Evolutionary conservation across 2,888 invertebrate genomes (phyloP), one percentile per base, ranked within the genome.

Genomic region (Hypena proboscidalis): DNA sequence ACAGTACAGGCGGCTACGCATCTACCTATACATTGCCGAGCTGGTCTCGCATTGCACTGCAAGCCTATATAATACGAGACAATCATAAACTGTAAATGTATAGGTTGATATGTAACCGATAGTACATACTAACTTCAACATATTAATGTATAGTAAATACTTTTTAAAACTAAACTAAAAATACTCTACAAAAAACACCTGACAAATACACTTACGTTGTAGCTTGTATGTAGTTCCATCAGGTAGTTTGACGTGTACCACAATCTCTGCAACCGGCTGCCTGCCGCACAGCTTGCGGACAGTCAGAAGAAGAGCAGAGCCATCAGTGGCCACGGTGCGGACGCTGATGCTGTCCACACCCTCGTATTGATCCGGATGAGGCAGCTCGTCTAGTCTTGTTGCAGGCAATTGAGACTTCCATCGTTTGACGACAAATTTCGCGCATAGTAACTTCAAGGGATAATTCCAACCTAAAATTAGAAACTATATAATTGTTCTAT

Each of bases 311-410:
- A 95, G 11, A 0, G 88, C 83, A 31, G 92, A 90, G 0, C 94
- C 94, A 8, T 93, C 89, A 4, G 92, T 83, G 31, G 93, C 92
- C 0, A 87, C 74, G 0, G 93, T 93, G 27, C 91, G 92, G 35
- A 95, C 80, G 4, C 81, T 73, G 8, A 89, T 62, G 31, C 68
- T 66, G 54, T 92, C 91, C 74, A 76, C 81, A 2, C 85, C 88
- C 4, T 79, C 74, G 6, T 51, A 44, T 37, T 72, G 72, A n/a
- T 62, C 58, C 1, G 61, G 33, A 0, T 57, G 67, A 3, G 86
- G 80, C 1, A 68, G 69, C 48, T 90, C 79, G 37, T 77, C 74
- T 1, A 75, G 39, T 23, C 58, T 42, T 1, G 49, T 31, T 37
- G 70, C 34, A 35, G 66, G 48, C 19, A 77, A 36, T 25, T 66